A percentile compares a stretch with the other conserved stretches of the same genome.
phyloP scores from a whole-genome alignment of 1,140 invertebrate genomes.

The Diorhabda carinulata region DNA sequence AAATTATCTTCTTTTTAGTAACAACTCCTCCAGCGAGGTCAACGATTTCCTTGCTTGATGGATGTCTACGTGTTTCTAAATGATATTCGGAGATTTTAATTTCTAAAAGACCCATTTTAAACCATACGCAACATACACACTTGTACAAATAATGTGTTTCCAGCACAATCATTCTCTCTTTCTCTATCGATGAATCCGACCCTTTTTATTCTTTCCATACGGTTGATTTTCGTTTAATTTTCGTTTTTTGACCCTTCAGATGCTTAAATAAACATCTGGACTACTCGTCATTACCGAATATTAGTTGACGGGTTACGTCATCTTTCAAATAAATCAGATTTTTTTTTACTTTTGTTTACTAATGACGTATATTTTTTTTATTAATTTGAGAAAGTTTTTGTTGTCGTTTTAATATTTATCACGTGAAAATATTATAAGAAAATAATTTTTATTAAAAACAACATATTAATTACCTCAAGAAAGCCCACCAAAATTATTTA shows the following conservation, averaged over 20 bases:
- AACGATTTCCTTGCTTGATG: conserved; percentile 7
- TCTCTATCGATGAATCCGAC: not conserved
- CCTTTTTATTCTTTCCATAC: not conserved
- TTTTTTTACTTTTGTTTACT: no score
- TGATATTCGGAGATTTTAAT: conserved; percentile 20
- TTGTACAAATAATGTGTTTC: conserved; percentile 19
- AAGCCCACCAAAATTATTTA: no score
- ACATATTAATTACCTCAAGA: no score
- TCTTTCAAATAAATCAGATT: no score
- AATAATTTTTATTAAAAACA: no score
- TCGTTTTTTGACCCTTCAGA: conserved; percentile 17
- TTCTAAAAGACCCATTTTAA: conserved; percentile 21
- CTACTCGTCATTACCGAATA: conserved; percentile 15
- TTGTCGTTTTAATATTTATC: no score
- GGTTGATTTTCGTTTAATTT: conserved; percentile 12
- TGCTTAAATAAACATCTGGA: conserved; percentile 23
- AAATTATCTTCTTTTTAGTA: not conserved
- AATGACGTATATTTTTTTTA: no score
- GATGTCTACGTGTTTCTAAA: conserved; percentile 17
- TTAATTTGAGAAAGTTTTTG: no score
- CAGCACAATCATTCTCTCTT: not conserved
- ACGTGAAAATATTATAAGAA: no score
- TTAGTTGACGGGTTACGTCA: conserved; percentile 18
- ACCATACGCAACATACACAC: conserved; percentile 18
- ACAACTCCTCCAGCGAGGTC: conserved; percentile 7